phyloP scores from a whole-genome alignment of 2,797 vertebrate species.

The Xyrichtys novacula region DNA sequence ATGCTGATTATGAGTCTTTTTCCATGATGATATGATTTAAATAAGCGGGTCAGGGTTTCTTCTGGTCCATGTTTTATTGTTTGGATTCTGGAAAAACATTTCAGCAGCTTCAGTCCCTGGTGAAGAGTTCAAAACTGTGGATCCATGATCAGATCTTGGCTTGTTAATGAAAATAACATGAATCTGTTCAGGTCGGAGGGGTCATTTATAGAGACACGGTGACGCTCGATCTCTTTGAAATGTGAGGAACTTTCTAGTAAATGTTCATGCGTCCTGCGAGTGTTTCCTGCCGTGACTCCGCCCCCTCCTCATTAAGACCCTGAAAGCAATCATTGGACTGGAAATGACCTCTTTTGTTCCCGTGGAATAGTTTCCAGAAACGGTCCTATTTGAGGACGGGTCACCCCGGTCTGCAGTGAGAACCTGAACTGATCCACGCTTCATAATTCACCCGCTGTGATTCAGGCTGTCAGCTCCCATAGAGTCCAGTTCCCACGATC shows the following conservation, averaged over 20 bases:
- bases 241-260: background rate
- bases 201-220: too few species aligned
- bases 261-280: background rate
- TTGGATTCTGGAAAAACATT: too few species aligned
- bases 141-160: background rate
- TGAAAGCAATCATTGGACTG: conserved; percentile 45
- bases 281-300: conserved; percentile 13
- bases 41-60: too few species aligned
- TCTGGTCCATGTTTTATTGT: background rate
- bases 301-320: conserved; percentile 42
- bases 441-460: conserved; percentile 44
- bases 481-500: conserved; percentile 10
- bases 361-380: conserved; percentile 28
- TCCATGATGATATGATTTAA: too few species aligned
- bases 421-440: background rate
- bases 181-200: too few species aligned
- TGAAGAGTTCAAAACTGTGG: background rate
- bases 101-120: too few species aligned
- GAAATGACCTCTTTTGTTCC: conserved; percentile 52
- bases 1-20: too few species aligned
- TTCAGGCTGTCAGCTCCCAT: conserved; percentile 48
- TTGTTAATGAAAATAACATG: too few species aligned
- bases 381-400: background rate
- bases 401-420: background rate
- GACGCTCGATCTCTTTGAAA: too few species aligned